Evolutionary conservation across 2,797 vertebrate genomes (phyloP), one percentile per base, ranked within the genome.

Genomic region (Labroides dimidiatus): DNA sequence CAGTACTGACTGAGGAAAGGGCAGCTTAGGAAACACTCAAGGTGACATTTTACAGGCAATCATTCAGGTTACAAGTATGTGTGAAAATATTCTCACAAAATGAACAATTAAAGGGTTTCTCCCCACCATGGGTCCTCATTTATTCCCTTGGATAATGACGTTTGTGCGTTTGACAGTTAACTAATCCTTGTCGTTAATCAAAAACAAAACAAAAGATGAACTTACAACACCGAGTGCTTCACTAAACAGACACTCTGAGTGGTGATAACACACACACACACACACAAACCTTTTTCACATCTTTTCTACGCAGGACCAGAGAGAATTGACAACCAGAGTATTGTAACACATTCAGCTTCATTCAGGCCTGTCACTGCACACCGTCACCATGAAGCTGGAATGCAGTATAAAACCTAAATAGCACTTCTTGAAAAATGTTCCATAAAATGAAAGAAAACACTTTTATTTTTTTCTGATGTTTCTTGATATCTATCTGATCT

Each of bases 401-500:
- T 8, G 30, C 30, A 33, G 30, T 33, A 4, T 33, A 33, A 33
- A 33, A 6, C 30, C 8, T 4, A 33, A 33, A 33, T 33, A 33
- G 62, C 49, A 33, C 30, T 33, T 33, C 30, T 33, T 65, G 24
- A 74, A 49, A 42, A 43, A 17, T 49, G 14, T 60, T 39, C 12
- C 49, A 43, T 15, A 13, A 14, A 27, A 30, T 24, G 5, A 58
- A 50, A 23, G 10, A 27, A 57, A 51, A 36, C 58, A 21, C 24
- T 51, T 16, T 11, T 72, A 64, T 56, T 64, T 23, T 48, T 60
- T 49, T 20, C 30, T 65, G n/a, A 63, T 42, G 47, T 36, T 43
- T 4, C 42, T 69, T 67, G 27, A 72, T 66, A 30, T 69, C 53
- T 36, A 64, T 64, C 20, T 50, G 42, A 64, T 63, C 70, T 67